Evolutionary conservation across 37 sponge, comb jelly and placozoan genomes (phyloP).

Genomic region (Ephydatia muelleri): DNA sequence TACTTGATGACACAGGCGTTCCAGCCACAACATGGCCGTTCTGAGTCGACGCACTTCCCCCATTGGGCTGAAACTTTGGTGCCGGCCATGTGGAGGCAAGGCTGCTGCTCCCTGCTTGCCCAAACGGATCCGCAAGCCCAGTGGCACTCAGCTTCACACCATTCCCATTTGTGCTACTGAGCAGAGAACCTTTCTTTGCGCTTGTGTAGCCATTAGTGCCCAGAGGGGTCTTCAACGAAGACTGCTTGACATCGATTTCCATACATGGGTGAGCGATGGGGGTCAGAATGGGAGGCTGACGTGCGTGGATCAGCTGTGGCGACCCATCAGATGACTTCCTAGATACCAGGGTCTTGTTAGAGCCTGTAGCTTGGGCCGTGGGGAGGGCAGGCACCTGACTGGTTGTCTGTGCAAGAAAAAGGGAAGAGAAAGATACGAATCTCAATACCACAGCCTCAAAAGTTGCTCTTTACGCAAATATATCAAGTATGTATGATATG

Average conservation of each 20-base stretch:
- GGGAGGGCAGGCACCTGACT: neutral
- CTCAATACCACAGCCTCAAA: too few species aligned
- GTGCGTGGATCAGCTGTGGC: neutral
- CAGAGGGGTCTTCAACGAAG: neutral
- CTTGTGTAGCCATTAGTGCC: neutral
- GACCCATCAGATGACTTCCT: neutral
- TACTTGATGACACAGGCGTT: neutral
- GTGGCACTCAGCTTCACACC: neutral
- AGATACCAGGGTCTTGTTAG: neutral
- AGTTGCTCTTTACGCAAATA: too few species aligned
- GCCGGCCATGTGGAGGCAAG: constrained; percentile 12
- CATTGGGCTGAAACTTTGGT: neutral
- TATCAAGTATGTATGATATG: too few species aligned
- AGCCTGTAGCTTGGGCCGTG: neutral
- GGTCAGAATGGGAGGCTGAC: neutral
- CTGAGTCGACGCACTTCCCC: neutral
- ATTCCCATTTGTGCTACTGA: neutral
- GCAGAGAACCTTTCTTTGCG: neutral
- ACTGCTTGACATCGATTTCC: neutral
- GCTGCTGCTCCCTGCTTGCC: neutral
- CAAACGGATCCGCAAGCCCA: neutral
- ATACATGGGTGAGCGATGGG: neutral
- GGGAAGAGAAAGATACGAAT: neutral
- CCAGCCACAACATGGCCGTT: neutral
- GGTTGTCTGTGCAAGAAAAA: neutral